Percentiles rank a stretch among this genome's conserved stretches.
Evolutionary conservation across 2,113 vertebrate genomes (phyloP).

Genomic region (Semicossyphus pulcher): DNA sequence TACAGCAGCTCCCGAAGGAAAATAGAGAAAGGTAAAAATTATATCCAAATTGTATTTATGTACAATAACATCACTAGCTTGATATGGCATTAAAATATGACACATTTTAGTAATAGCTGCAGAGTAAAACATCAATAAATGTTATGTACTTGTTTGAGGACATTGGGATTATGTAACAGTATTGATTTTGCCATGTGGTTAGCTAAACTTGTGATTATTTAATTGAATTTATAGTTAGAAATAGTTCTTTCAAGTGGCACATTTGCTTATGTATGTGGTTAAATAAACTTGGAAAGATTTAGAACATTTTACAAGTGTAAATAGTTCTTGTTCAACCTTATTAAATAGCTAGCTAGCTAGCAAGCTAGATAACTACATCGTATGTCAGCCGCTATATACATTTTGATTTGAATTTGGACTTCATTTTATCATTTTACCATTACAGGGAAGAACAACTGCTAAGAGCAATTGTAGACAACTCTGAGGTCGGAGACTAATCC

Average conservation of each 20-base stretch:
- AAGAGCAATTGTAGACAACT: neutral
- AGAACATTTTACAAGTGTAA: too few species aligned
- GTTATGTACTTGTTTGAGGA: neutral
- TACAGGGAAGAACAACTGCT: neutral
- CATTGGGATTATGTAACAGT: neutral
- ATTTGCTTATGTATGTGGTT: too few species aligned
- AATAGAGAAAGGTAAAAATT: neutral
- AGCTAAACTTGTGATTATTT: neutral
- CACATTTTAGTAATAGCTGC: neutral
- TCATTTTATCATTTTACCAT: neutral
- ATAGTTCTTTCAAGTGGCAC: neutral
- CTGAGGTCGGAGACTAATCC: neutral
- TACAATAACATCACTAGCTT: neutral
- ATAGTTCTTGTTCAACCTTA: neutral
- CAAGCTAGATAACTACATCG: neutral
- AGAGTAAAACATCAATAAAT: neutral
- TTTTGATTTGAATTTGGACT: neutral
- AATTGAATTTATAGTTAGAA: neutral
- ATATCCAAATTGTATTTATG: neutral
- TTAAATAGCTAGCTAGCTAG: neutral
- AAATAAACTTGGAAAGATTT: too few species aligned
- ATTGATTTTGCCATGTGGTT: too few species aligned
- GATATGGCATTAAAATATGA: neutral
- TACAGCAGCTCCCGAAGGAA: neutral
- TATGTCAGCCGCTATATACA: neutral